These are phyloP conservation scores for Oceanodroma tethys DNA, from an alignment of 2,113 vertebrate species.

Conservation along the genomic window DNA sequence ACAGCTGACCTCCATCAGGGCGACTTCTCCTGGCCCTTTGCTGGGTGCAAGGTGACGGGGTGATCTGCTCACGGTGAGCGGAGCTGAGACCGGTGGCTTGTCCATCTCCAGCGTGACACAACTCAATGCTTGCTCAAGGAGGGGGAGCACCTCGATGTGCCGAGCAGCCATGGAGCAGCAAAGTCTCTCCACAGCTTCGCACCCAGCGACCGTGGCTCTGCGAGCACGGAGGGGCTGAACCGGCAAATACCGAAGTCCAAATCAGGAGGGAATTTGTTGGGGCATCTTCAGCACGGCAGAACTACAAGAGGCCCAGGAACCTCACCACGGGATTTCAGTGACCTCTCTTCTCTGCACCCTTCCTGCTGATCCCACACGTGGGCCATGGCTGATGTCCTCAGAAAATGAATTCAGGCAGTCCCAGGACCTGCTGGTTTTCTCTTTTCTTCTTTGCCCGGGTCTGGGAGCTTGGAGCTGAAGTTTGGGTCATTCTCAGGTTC, in stretches of 20 bases:
- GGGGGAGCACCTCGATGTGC: neutral
- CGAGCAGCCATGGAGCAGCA: accelerated
- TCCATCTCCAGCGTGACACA: neutral
- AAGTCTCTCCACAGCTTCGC: neutral
- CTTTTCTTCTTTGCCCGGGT: neutral
- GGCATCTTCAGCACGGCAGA: neutral
- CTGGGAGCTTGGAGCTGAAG: neutral
- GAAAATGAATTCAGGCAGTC: neutral
- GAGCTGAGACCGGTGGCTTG: accelerated
- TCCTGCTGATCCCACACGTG: neutral
- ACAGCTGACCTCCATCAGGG: neutral
- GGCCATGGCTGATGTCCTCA: neutral
- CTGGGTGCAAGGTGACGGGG: neutral
- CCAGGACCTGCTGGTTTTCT: neutral
- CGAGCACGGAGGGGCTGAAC: accelerated
- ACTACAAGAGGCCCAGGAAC: neutral
- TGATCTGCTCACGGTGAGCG: accelerated
- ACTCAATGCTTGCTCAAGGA: neutral
- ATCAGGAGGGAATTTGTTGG: neutral
- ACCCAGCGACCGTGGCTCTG: neutral
- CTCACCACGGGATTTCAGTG: neutral
- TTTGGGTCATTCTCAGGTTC: neutral
- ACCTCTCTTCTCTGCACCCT: neutral
- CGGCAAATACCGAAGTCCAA: neutral
- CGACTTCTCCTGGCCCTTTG: accelerated